Base-by-base conservation (phyloP, 1,140 invertebrate species). In the Drosophila pectinifera region DNA sequence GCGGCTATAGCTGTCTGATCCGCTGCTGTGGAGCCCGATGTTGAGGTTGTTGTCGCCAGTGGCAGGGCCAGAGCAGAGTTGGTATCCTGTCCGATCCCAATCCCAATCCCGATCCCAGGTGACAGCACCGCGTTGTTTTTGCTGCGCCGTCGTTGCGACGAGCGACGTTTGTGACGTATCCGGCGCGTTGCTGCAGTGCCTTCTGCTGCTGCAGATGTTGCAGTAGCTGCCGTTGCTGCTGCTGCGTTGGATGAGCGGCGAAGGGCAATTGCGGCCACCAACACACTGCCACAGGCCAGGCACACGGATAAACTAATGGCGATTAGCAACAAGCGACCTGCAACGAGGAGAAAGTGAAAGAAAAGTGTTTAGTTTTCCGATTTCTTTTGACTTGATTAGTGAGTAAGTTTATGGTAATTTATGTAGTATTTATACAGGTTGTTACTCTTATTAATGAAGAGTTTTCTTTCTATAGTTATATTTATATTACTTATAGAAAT, bases 21-120 rank as follows among this genome's bases (percentile, higher is more conserved):
- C 54, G 61, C 61, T 73, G 51, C 54, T 61, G 75, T 53, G 65
- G 65, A 69, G 64, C 63, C 67, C 64, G 64, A 70, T 74, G 79
- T 63, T 79, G 84, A 49, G 56, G 78, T 57, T 59, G 58, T 57
- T 49, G 55, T 57, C 24, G 86, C 75, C 54, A 91, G 74, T 84
- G 86, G 88, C 42, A 91, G 85, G 81, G 91, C 91, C 85, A 92
- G 91, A 92, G 91, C 91, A 74, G 80, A 78, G 43, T 61, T 80
- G 67, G 56, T 65, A 56, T 63, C 78, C 61, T 54, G 41, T 42
- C 38, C 59, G 59, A 56, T 59, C 16, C 57, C 64, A 43, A 45
- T 74, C 41, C 73, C 78, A 69, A 31, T 70, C 13, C 69, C 64
- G 62, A 53, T 78, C 65, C 77, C 61, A 77, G 61, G 59, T 58